A percentile compares a stretch with the other conserved stretches of the same genome.
These are phyloP conservation scores for Psilanteris sp. DNA, from an alignment of 1,140 invertebrate genomes.

Conservation along the genomic window DNA sequence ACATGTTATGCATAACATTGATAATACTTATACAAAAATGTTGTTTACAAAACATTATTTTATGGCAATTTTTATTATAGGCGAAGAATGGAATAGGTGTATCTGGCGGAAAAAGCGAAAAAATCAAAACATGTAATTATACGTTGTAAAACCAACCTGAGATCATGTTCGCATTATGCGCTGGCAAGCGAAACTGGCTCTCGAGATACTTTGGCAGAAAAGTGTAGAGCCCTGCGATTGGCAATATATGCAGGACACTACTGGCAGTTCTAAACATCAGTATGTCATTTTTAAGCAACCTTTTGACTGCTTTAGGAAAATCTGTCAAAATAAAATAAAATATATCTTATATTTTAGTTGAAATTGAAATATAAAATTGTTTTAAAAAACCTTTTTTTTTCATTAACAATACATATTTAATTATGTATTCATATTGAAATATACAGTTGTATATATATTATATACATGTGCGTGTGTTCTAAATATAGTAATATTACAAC, in stretches of 20 bases:
- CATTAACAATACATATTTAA: background rate
- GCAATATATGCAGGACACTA: slow-evolving; percentile 92
- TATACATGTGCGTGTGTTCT: too few relatives aligned
- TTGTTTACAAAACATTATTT: too few relatives aligned
- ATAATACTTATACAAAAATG: too few relatives aligned
- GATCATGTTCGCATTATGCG: slow-evolving; percentile 93
- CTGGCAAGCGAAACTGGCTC: slow-evolving; percentile 92
- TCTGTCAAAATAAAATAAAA: slow-evolving; percentile 79
- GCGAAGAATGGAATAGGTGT: too few relatives aligned
- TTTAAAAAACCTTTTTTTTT: too few relatives aligned
- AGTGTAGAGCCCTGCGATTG: slow-evolving; percentile 94
- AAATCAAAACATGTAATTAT: background rate
- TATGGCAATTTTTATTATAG: too few relatives aligned
- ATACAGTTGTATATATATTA: too few relatives aligned
- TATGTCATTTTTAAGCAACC: slow-evolving; percentile 93
- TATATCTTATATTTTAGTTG: too few relatives aligned
- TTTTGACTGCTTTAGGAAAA: slow-evolving; percentile 92
- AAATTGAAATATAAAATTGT: too few relatives aligned
- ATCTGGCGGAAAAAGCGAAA: background rate
- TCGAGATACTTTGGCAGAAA: slow-evolving; percentile 97
- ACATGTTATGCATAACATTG: too few relatives aligned
- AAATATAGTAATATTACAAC: too few relatives aligned
- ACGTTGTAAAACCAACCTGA: slow-evolving; percentile 82
- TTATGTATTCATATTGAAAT: too few relatives aligned
- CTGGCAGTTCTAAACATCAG: slow-evolving; percentile 93